Percentiles rank a stretch among this genome's conserved stretches.
Conservation (phyloP, 2,113 vertebrate species). For the Osmerus eperlanus region DNA sequence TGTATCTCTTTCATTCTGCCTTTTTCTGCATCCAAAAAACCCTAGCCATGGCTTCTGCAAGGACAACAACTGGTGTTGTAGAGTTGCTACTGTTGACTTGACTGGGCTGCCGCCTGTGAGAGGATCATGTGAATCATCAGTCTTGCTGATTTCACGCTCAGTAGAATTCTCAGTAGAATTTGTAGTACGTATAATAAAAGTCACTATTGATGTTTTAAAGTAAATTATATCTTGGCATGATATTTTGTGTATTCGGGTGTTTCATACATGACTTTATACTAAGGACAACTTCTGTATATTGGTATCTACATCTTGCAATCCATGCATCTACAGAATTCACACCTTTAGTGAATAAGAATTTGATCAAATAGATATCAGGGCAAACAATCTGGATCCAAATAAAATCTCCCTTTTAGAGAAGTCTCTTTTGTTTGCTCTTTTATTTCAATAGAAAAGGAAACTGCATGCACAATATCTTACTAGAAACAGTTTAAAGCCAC, state of each 20-base stretch:
- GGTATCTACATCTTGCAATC: background rate
- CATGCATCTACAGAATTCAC: background rate
- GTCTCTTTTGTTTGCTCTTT: background rate
- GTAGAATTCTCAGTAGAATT: too few relatives aligned
- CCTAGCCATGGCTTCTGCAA: slow-evolving; percentile 30
- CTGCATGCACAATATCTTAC: slow-evolving; percentile 20
- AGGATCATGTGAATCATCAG: too few relatives aligned
- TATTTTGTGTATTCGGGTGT: too few relatives aligned
- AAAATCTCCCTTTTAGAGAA: background rate
- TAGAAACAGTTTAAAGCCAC: slow-evolving; percentile 31
- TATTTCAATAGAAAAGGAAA: slow-evolving; percentile 1
- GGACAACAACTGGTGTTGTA: slow-evolving; percentile 29
- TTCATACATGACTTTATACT: too few relatives aligned
- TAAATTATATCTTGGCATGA: too few relatives aligned
- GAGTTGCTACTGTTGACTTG: slow-evolving; percentile 26
- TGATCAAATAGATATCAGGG: background rate
- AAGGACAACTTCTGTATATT: background rate
- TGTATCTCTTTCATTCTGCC: slow-evolving; percentile 26
- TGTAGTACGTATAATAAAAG: too few relatives aligned
- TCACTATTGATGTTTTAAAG: too few relatives aligned
- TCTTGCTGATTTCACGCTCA: too few relatives aligned
- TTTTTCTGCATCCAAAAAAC: slow-evolving; percentile 30
- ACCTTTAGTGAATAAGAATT: background rate
- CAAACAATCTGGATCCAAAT: background rate
- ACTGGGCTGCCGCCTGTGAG: background rate